Conservation (phyloP, 1,140 invertebrate genomes). For the Arion vulgaris region DNA sequence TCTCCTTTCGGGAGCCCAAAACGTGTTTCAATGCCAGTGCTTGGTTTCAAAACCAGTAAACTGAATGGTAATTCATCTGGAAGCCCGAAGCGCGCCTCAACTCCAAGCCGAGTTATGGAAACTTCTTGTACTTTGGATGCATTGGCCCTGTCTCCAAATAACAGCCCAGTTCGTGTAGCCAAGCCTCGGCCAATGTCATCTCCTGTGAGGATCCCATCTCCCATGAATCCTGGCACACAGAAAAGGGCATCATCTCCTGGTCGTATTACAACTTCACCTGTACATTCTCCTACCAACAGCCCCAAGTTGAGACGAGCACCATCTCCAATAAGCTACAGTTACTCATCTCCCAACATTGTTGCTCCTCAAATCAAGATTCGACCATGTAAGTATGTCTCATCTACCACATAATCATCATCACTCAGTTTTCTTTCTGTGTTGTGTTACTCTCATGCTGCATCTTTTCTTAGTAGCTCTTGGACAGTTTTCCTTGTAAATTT, state of each 20-base stretch:
- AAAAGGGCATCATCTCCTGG: slow-evolving; percentile 49
- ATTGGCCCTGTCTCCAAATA: slow-evolving; percentile 56
- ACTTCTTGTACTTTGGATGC: slow-evolving; percentile 52
- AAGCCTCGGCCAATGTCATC: slow-evolving; percentile 60
- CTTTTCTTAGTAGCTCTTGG: too few species aligned
- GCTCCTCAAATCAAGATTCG: slow-evolving; percentile 64
- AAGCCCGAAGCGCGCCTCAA: slow-evolving; percentile 54
- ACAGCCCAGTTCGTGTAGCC: slow-evolving; percentile 55
- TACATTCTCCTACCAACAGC: slow-evolving; percentile 62
- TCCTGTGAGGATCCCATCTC: slow-evolving; percentile 62
- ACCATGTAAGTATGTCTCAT: slow-evolving; percentile 60
- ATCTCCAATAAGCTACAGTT: slow-evolving; percentile 70
- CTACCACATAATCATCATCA: neutral
- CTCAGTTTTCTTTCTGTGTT: too few species aligned
- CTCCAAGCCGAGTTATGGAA: slow-evolving; percentile 48
- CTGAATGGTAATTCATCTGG: slow-evolving; percentile 41
- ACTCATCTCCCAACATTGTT: slow-evolving; percentile 71
- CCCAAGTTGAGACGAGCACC: slow-evolving; percentile 66
- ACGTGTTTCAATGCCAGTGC: slow-evolving; percentile 43
- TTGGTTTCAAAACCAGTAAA: slow-evolving; percentile 40
- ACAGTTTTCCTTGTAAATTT: too few species aligned
- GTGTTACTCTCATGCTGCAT: too few species aligned
- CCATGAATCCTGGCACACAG: slow-evolving; percentile 47
- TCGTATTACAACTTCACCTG: slow-evolving; percentile 43
- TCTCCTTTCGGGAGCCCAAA: slow-evolving; percentile 57